phyloP scores from a whole-genome alignment of 2,113 vertebrate genomes.

The Perognathus longimembris region DNA sequence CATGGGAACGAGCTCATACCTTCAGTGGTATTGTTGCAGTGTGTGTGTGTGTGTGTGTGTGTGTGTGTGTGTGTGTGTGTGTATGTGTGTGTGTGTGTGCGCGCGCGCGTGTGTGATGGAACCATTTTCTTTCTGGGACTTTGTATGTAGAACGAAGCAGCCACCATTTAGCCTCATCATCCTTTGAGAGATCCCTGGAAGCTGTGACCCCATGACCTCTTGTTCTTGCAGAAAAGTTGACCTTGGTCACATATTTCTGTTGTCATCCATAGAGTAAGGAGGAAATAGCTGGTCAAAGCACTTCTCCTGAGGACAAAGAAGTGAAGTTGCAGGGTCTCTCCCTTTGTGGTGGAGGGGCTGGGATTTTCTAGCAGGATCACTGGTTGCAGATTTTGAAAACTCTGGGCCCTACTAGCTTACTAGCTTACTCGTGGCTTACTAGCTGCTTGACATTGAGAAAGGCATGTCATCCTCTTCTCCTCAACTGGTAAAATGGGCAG shows the following conservation, averaged over 20 bases:
- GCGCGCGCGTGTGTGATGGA: background rate
- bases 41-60: too few species aligned
- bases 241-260: background rate
- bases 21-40: background rate
- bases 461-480: background rate
- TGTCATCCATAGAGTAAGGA: background rate
- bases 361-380: background rate
- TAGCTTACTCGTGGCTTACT: too few species aligned
- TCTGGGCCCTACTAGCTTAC: background rate
- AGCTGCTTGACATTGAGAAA: background rate
- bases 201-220: background rate
- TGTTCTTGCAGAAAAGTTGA: background rate
- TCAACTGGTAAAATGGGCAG: background rate
- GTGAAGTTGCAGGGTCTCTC: constrained; percentile 6
- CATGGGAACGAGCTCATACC: constrained; percentile 78
- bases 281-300: background rate
- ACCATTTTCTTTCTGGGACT: background rate
- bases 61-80: too few species aligned
- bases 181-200: background rate
- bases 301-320: constrained; percentile 1
- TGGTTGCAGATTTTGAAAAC: background rate
- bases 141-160: background rate
- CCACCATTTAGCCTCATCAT: background rate
- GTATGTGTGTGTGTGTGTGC: too few species aligned
- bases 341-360: background rate